Conservation (phyloP, 2,888 invertebrate genomes). For the Agriotes lineatus region DNA sequence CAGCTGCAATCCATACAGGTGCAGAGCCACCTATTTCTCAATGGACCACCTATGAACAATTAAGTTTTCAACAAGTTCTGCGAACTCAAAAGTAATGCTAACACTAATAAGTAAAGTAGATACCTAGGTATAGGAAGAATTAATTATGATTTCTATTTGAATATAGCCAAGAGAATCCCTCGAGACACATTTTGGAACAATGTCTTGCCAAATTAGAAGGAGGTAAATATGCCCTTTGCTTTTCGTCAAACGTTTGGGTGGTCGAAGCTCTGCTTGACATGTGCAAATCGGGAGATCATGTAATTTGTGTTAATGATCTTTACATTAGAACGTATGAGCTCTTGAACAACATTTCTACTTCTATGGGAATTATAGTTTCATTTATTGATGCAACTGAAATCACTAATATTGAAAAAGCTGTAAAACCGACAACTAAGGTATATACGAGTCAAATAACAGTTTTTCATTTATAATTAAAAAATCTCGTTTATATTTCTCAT, state of each 20-base stretch:
- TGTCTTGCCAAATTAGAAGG: conserved; percentile 92
- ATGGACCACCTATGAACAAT: conserved; percentile 94
- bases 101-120: too few species aligned
- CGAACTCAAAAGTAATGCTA: conserved; percentile 79
- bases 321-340: conserved; percentile 94
- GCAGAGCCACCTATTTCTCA: conserved; percentile 92
- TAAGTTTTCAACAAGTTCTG: conserved; percentile 86
- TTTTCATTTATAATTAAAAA: too few species aligned
- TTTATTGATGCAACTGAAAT: conserved; percentile 84
- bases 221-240: conserved; percentile 85
- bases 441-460: too few species aligned
- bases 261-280: conserved; percentile 81
- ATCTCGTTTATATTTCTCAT: too few species aligned
- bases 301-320: conserved; percentile 91
- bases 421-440: conserved; percentile 91
- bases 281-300: conserved; percentile 88
- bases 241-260: conserved; percentile 93
- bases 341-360: conserved; percentile 68
- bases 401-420: conserved; percentile 74
- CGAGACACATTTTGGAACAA: conserved; percentile 87
- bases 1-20: conserved; percentile 91
- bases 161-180: conserved; percentile 95
- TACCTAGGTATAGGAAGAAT: too few species aligned
- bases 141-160: conserved; percentile 76
- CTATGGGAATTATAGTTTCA: conserved; percentile 79